Conservation (phyloP, 2,113 vertebrate species). For the Trogon melanurus region DNA sequence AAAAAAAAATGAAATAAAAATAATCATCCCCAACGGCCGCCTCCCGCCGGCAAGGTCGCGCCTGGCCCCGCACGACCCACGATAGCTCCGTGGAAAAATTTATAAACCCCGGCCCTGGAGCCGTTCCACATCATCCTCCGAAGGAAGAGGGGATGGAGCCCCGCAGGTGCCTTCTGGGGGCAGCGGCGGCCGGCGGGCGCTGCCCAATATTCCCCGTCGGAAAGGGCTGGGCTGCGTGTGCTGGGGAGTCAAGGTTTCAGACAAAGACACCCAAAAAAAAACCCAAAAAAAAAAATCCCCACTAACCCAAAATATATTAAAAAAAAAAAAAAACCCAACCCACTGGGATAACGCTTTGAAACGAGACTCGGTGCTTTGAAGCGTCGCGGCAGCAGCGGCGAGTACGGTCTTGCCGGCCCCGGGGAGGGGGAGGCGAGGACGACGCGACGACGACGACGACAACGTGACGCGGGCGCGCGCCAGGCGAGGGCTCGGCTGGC, state of each 20-base stretch:
- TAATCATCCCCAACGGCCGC: too few species aligned
- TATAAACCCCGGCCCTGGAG: not conserved
- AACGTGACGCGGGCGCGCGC: not conserved
- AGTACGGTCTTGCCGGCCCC: not conserved
- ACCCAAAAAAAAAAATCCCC: too few species aligned
- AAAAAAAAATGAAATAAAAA: not conserved
- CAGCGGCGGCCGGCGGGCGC: not conserved
- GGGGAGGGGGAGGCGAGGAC: not conserved
- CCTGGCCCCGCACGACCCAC: not conserved
- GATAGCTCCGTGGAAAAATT: not conserved
- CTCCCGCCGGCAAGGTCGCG: not conserved
- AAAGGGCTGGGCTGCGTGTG: not conserved
- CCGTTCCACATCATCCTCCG: too few species aligned
- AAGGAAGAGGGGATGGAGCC: not conserved
- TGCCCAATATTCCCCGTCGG: not conserved
- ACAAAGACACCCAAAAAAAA: not conserved
- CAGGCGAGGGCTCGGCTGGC: not conserved
- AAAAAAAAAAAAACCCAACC: not conserved
- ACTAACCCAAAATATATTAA: too few species aligned
- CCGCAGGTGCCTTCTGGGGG: not conserved
- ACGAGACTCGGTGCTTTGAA: not conserved
- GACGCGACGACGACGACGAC: not conserved
- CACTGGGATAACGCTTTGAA: not conserved
- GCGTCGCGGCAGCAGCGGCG: not conserved
- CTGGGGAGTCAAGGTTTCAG: not conserved